Evolutionary conservation across 2,888 invertebrate species (phyloP).

Genomic region (Yponomeuta plumbellus): DNA sequence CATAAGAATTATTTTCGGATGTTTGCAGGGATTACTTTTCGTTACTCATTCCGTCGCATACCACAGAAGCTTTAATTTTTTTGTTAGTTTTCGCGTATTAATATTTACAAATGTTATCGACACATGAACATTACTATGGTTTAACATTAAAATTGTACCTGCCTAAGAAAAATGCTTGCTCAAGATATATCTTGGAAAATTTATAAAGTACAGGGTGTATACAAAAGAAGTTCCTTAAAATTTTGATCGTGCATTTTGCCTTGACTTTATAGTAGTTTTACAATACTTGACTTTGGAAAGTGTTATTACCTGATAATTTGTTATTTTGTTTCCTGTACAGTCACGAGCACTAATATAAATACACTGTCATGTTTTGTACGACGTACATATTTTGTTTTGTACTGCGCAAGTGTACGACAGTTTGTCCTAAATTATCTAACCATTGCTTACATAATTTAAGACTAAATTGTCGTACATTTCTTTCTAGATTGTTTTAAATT

Average conservation of each 20-base stretch:
- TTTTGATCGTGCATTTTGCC: constrained; percentile 4
- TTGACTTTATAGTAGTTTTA: background rate
- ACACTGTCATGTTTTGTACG: no score
- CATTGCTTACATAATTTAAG: no score
- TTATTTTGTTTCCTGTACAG: no score
- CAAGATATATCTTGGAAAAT: background rate
- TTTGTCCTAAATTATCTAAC: no score
- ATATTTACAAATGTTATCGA: background rate
- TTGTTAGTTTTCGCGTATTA: constrained; percentile 7
- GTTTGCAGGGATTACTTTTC: no score
- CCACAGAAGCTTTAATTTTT: constrained; percentile 20
- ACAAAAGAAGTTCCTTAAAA: background rate
- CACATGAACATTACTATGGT: background rate
- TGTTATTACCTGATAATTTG: no score
- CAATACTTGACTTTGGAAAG: background rate
- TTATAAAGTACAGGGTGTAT: background rate
- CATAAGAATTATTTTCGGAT: no score
- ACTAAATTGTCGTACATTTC: no score
- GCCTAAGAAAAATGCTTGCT: background rate
- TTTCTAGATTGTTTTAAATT: no score
- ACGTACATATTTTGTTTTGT: no score
- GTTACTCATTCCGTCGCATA: constrained; percentile 10
- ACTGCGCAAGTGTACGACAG: no score
- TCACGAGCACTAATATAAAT: no score
- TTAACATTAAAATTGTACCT: background rate